Evolutionary conservation across 1,140 invertebrate genomes (phyloP).

Genomic region (Cotesia typhae): DNA sequence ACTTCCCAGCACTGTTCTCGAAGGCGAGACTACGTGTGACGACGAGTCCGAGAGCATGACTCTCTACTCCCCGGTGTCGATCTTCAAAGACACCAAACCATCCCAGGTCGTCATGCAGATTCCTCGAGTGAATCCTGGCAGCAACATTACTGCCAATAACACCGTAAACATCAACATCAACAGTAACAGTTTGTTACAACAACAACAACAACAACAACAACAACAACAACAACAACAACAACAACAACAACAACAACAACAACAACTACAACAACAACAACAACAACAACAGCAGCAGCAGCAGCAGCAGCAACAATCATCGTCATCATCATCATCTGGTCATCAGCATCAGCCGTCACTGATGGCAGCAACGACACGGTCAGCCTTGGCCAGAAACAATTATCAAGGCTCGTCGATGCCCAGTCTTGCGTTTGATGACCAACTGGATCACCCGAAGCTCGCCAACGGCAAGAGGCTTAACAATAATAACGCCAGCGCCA

Average conservation of each 20-base stretch:
- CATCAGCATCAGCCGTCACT: conserved; percentile 23
- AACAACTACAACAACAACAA: conserved; percentile 1
- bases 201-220: conserved; percentile 36
- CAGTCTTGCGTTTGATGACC: conserved; percentile 48
- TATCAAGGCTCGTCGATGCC: conserved; percentile 47
- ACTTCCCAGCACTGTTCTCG: conserved; percentile 41
- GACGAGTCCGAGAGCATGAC: conserved; percentile 46
- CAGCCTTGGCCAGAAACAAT: conserved; percentile 40
- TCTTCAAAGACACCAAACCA: conserved; percentile 51
- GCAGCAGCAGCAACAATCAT: too few relatives aligned
- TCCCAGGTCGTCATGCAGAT: conserved; percentile 52
- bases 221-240: too few relatives aligned
- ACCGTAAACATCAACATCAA: too few relatives aligned
- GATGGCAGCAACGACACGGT: too few relatives aligned
- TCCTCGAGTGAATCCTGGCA: conserved; percentile 42
- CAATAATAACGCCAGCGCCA: conserved; percentile 39
- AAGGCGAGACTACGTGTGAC: conserved; percentile 51
- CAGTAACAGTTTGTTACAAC: conserved; percentile 37
- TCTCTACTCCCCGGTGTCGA: conserved; percentile 49
- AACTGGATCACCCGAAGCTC: conserved; percentile 40
- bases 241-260: conserved; percentile 39
- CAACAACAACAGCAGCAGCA: too few relatives aligned
- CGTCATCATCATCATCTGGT: conserved; percentile 23
- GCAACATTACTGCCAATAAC: conserved; percentile 34
- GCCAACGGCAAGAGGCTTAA: conserved; percentile 56